phyloP scores from a whole-genome alignment of 2,797 vertebrate genomes.

The Enoplosus armatus region DNA sequence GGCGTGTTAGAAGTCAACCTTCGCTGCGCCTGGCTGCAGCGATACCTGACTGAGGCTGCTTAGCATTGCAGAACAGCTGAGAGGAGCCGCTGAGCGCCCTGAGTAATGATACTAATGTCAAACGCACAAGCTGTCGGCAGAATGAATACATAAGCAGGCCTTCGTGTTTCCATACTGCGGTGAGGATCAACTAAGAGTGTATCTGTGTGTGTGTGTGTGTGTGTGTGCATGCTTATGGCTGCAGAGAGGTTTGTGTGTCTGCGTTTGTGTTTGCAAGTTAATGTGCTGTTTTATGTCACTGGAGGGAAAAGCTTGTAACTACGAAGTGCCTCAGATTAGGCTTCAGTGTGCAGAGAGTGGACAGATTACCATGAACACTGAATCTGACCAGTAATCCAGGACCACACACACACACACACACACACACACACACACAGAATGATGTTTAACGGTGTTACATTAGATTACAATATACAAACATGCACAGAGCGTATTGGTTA shows the following conservation, averaged over 20 bases:
- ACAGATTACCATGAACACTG: background rate
- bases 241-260: too few species aligned
- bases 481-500: background rate
- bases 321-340: background rate
- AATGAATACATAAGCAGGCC: slow-evolving; percentile 9
- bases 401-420: too few species aligned
- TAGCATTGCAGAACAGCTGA: slow-evolving; percentile 21
- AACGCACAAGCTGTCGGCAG: slow-evolving; percentile 17
- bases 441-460: background rate
- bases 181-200: too few species aligned
- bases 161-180: background rate
- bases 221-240: background rate
- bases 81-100: slow-evolving; percentile 1
- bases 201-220: background rate
- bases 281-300: slow-evolving; percentile 13
- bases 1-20: slow-evolving; percentile 38
- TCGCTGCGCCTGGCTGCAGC: background rate
- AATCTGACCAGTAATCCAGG: too few species aligned
- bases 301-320: background rate
- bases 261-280: too few species aligned
- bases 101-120: slow-evolving; percentile 24
- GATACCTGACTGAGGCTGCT: slow-evolving; percentile 18
- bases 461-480: too few species aligned
- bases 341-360: background rate
- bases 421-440: too few species aligned